These are phyloP conservation scores for Protomyctophum bolini DNA, from an alignment of 2,113 vertebrate genomes.

Conservation along the genomic window DNA sequence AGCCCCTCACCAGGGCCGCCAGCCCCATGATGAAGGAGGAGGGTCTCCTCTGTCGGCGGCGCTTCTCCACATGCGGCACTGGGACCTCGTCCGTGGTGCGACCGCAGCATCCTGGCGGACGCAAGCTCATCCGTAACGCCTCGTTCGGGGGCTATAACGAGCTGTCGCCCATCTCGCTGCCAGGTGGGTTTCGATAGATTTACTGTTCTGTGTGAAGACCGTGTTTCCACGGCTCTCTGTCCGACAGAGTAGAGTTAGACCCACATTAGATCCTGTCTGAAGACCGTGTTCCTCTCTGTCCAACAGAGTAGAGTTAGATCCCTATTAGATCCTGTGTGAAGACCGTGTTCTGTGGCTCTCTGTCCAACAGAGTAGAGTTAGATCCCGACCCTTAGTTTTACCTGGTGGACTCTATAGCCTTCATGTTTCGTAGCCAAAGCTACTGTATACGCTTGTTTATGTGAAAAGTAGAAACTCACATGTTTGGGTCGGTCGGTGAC, in stretches of 20 bases:
- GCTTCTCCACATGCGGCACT: constrained; percentile 89
- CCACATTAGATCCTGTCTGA: too few relatives aligned
- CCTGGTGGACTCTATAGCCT: neutral
- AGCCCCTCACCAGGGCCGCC: too few relatives aligned
- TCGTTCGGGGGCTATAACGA: constrained; percentile 97
- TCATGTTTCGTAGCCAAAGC: too few relatives aligned
- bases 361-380: too few relatives aligned
- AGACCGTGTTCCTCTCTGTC: too few relatives aligned
- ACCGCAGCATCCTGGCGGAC: constrained; percentile 86
- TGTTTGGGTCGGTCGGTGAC: neutral
- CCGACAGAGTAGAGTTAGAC: too few relatives aligned
- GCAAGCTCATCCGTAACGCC: constrained; percentile 96
- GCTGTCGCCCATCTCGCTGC: constrained; percentile 84
- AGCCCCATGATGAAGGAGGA: constrained; percentile 91
- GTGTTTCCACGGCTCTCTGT: too few relatives aligned
- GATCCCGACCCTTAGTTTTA: constrained; percentile 10
- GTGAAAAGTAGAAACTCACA: neutral
- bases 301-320: too few relatives aligned
- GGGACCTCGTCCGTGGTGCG: constrained; percentile 81
- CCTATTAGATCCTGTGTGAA: too few relatives aligned
- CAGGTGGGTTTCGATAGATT: constrained; percentile 84
- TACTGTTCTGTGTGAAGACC: neutral
- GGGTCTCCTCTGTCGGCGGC: constrained; percentile 85
- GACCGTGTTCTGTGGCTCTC: too few relatives aligned
- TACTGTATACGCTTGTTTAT: neutral